phyloP scores from a whole-genome alignment of 1,140 invertebrate genomes.

The Caerostris darwini region DNA sequence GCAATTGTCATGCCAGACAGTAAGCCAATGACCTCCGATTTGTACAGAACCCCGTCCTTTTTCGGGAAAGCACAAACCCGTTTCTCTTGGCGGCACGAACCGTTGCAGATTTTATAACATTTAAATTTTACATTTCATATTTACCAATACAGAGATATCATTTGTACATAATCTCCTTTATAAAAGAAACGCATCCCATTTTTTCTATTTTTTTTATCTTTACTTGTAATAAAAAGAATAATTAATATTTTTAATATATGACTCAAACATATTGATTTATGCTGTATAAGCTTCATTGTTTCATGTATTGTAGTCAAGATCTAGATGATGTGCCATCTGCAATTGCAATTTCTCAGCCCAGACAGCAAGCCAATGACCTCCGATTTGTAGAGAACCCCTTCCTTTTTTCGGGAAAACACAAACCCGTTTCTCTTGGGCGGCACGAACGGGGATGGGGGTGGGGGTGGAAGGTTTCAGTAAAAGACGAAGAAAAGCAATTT shows the following conservation, averaged over 20 bases:
- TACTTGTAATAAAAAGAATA: too few relatives aligned
- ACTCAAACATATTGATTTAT: too few relatives aligned
- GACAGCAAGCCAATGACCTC: background rate
- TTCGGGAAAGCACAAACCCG: background rate
- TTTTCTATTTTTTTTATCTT: too few relatives aligned
- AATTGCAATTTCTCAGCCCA: background rate
- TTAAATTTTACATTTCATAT: too few relatives aligned
- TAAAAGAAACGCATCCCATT: too few relatives aligned
- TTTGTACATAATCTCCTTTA: too few relatives aligned
- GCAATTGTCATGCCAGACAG: background rate
- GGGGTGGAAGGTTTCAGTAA: background rate
- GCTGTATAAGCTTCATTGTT: too few relatives aligned
- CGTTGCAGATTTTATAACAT: too few relatives aligned
- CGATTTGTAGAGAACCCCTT: conserved; percentile 10
- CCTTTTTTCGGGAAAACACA: background rate
- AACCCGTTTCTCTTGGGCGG: background rate
- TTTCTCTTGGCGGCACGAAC: background rate
- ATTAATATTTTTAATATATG: too few relatives aligned
- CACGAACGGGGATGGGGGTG: background rate
- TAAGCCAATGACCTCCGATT: background rate
- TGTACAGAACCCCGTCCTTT: background rate
- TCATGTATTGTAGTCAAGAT: too few relatives aligned
- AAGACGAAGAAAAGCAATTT: background rate
- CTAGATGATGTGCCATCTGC: too few relatives aligned
- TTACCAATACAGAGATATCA: too few relatives aligned